phyloP scores from a whole-genome alignment of 2,888 invertebrate species.

The Sphinx pinastri region DNA sequence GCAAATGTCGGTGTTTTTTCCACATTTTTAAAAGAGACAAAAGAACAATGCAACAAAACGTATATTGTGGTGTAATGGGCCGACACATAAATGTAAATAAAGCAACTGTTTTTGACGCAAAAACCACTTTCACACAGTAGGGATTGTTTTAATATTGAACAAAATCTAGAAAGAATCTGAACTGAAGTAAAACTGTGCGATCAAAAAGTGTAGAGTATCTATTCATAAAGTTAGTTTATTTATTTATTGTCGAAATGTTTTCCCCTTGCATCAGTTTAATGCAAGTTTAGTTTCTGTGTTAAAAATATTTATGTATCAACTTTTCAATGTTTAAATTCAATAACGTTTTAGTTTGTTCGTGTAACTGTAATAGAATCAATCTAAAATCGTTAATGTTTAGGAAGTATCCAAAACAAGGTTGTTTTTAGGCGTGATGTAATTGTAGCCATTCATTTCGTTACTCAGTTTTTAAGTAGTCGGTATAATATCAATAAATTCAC shows the following conservation, averaged over 20 bases:
- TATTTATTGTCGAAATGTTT: background rate
- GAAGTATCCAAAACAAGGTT: no score
- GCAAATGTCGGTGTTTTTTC: constrained; percentile 22
- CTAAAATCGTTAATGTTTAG: no score
- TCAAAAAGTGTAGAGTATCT: background rate
- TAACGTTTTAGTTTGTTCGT: background rate
- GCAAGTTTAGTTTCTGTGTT: background rate
- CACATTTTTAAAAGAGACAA: constrained; percentile 22
- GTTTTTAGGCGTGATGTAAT: no score
- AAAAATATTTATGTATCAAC: background rate
- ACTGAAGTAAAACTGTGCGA: background rate
- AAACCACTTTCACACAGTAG: background rate
- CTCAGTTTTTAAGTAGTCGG: no score
- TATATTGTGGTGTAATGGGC: background rate
- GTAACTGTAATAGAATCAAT: no score
- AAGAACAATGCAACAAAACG: constrained; percentile 16
- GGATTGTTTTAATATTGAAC: background rate
- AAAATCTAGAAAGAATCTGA: background rate
- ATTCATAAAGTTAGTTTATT: background rate
- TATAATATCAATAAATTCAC: no score
- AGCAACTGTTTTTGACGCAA: constrained; percentile 3
- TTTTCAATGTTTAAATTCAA: background rate
- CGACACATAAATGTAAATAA: constrained; percentile 15
- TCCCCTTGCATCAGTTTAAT: background rate
- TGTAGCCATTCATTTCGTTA: no score